Evolutionary conservation across 2,797 vertebrate species (phyloP).

Genomic region (Apodemus agrarius): DNA sequence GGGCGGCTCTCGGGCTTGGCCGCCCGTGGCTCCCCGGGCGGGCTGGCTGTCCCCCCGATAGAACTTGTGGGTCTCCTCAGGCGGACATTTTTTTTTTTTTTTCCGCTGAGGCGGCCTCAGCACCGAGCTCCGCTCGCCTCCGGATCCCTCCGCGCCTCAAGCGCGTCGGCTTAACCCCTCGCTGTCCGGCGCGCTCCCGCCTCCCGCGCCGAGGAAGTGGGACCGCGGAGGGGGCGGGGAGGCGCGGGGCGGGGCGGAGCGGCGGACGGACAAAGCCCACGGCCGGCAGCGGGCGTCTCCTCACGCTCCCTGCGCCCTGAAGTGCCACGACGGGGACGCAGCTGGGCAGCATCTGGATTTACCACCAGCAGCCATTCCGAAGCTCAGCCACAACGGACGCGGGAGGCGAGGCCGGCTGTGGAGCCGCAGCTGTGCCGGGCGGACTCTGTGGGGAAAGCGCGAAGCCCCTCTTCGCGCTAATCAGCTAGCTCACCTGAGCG

Average conservation of each 20-base stretch:
- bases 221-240: conserved; percentile 58
- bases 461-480: not conserved
- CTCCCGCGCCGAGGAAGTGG: conserved; percentile 66
- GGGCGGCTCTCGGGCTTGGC: conserved; percentile 76
- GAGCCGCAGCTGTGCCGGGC: not conserved
- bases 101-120: conserved; percentile 89
- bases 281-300: not conserved
- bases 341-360: not conserved
- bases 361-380: not conserved
- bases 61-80: conserved; percentile 98
- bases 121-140: conserved; percentile 90
- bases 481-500: not conserved
- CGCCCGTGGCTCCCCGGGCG: conserved; percentile 77
- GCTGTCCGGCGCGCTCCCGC: conserved; percentile 49
- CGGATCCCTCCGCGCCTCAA: conserved; percentile 95
- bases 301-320: not conserved
- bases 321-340: not conserved
- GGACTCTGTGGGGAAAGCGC: not conserved
- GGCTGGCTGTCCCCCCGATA: conserved; percentile 88
- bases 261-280: conserved; percentile 76
- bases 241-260: conserved; percentile 76
- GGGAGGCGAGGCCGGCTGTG: not conserved
- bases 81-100: conserved; percentile 94
- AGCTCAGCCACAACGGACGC: not conserved
- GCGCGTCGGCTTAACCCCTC: conserved; percentile 83